Conservation (phyloP, 2,888 invertebrate species). For the Esperia sulphurella region DNA sequence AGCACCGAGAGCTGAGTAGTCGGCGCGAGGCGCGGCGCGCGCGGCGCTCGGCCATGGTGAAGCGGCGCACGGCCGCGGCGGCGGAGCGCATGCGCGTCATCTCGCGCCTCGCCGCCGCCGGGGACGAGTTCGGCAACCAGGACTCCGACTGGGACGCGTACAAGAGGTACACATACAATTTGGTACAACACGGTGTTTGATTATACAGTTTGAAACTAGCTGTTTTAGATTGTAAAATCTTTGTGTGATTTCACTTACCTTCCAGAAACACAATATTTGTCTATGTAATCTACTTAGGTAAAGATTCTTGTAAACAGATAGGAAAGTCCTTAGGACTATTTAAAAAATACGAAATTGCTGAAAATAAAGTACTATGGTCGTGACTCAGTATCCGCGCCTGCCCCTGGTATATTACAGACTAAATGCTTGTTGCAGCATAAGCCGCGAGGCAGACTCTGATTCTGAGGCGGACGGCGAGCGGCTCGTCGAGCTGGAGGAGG, state of each 20-base stretch:
- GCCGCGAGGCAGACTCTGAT: constrained; percentile 86
- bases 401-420: too few species aligned
- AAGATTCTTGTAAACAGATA: too few species aligned
- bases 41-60: constrained; percentile 91
- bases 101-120: constrained; percentile 87
- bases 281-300: too few species aligned
- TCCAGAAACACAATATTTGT: too few species aligned
- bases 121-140: constrained; percentile 94
- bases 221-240: too few species aligned
- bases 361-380: too few species aligned
- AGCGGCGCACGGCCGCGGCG: constrained; percentile 93
- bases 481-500: constrained; percentile 90
- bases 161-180: constrained; percentile 80
- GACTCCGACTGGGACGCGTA: constrained; percentile 99
- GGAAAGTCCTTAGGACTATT: too few species aligned
- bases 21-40: constrained; percentile 87
- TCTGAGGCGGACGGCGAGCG: constrained; percentile 96
- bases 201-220: too few species aligned
- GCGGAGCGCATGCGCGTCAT: constrained; percentile 97
- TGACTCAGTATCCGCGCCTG: too few species aligned
- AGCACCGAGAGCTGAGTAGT: constrained; percentile 85
- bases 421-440: constrained; percentile 43
- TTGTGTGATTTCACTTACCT: too few species aligned
- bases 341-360: too few species aligned
- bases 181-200: too few species aligned